Percentiles rank a stretch among this genome's conserved stretches.
These are phyloP conservation scores for Datnioides undecimradiatus DNA, from an alignment of 2,113 vertebrate genomes.

Conservation along the genomic window DNA sequence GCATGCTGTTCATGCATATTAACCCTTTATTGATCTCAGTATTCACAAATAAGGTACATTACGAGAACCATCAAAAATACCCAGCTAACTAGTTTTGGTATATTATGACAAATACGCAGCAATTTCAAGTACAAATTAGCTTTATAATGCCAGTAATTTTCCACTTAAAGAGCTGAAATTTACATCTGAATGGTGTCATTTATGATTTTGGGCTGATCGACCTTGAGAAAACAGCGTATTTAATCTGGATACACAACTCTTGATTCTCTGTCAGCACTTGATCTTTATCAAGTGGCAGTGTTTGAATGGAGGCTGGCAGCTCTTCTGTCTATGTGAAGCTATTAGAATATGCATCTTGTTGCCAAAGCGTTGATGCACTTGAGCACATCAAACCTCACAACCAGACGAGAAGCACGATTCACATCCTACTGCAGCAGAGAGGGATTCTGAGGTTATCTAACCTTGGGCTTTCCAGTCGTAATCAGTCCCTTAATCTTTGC, in stretches of 20 bases:
- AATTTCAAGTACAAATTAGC: background rate
- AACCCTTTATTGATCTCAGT: background rate
- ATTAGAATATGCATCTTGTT: constrained; percentile 56
- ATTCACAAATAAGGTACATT: background rate
- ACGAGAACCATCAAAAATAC: background rate
- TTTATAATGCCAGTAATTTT: background rate
- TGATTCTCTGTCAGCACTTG: constrained; percentile 42
- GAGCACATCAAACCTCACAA: constrained; percentile 40
- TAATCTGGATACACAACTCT: constrained; percentile 5
- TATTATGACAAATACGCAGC: background rate
- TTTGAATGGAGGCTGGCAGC: constrained; percentile 36
- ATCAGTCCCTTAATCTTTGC: constrained; percentile 71
- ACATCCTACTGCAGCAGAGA: constrained; percentile 17
- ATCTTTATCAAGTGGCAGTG: constrained; percentile 52
- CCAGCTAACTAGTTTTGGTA: background rate
- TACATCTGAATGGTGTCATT: constrained; percentile 16
- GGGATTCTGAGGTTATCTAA: constrained; percentile 53
- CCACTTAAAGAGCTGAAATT: constrained; percentile 4
- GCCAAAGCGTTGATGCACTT: constrained; percentile 38
- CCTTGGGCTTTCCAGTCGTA: constrained; percentile 39
- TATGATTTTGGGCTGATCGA: constrained; percentile 25
- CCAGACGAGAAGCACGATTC: constrained; percentile 26
- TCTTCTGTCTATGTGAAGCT: constrained; percentile 38
- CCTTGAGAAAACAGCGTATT: constrained; percentile 40
- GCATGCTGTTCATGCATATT: background rate